Base-by-base conservation (phyloP, 1,140 invertebrate genomes). In the Drosophila pruinosa region DNA sequence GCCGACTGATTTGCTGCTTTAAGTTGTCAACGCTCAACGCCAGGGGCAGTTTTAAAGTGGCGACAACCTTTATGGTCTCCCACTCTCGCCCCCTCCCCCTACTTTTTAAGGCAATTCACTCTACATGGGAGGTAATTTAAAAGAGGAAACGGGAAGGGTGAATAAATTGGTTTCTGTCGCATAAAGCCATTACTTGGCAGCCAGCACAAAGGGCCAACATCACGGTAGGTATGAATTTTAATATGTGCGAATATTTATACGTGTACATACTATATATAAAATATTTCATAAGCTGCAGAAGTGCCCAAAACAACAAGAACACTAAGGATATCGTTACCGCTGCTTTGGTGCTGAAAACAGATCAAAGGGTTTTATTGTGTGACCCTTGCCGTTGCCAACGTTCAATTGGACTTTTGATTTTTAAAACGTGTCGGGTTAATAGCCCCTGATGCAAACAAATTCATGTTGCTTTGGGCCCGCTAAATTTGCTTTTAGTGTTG, bases 101-200 rank as follows among this genome's bases (percentile, higher is more conserved):
- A 39, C 39, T 36, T 61, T 63, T 17, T 15, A 31, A 31, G 41
- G 50, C 41, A 50, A 45, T 64, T 53, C 47, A 36, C 31, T 39
- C 14, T 50, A 64, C 43, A 24, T 45, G 56, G n/a, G 28, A 36
- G 45, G 65, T 70, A 52, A 74, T 74, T 70, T 62, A 24, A 53
- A 63, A 36, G 54, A 58, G 63, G 69, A 72, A n/a, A 74, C 52
- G 63, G 71, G 71, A 74, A 69, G 65, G 67, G 58, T 62, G 72
- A 63, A 74, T 74, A 74, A 74, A 74, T 74, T 74, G 72, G 65
- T 70, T 74, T 74, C 53, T 70, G 72, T 62, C 72, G 72, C 65
- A 74, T 74, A 70, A 74, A 63, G 65, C 72, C 65, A 74, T 74
- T 74, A 70, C 50, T 47, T 45, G 62, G 63, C 47, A 59, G 28